Percentiles rank a stretch among this genome's conserved stretches.
Evolutionary conservation across 2,888 invertebrate genomes (phyloP).

Genomic region (Automeris io): DNA sequence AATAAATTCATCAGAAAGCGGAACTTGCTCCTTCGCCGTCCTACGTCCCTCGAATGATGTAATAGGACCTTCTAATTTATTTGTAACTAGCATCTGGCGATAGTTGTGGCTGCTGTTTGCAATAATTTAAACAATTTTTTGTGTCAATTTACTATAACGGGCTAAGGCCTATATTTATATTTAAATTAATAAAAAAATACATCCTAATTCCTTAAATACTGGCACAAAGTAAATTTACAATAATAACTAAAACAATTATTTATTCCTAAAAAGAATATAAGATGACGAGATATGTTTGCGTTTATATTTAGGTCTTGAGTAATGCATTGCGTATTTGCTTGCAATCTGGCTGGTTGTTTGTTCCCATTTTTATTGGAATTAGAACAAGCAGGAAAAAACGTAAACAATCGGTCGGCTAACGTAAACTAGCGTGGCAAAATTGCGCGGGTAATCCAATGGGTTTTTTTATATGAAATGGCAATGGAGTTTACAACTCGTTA

Average conservation of each 20-base stretch:
- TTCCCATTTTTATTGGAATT: slow-evolving; percentile 18
- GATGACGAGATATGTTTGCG: slow-evolving; percentile 8
- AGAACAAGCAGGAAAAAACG: slow-evolving; percentile 34
- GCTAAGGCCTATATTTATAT: too few relatives aligned
- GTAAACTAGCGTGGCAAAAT: slow-evolving; percentile 40
- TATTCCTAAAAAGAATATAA: not conserved
- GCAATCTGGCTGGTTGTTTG: slow-evolving; percentile 10
- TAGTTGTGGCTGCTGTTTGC: too few relatives aligned
- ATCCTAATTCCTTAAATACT: too few relatives aligned
- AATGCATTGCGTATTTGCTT: not conserved
- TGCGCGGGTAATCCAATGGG: slow-evolving; percentile 49
- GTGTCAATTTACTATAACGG: too few relatives aligned
- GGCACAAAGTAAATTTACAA: too few relatives aligned
- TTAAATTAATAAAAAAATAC: too few relatives aligned
- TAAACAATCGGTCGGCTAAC: slow-evolving; percentile 43
- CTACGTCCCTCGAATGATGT: slow-evolving; percentile 27
- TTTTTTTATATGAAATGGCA: slow-evolving; percentile 40
- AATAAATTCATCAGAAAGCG: slow-evolving; percentile 23
- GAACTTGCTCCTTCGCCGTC: slow-evolving; percentile 21
- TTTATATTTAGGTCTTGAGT: slow-evolving; percentile 6
- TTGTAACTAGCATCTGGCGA: slow-evolving; percentile 3
- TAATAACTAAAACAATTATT: too few relatives aligned
- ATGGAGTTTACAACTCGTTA: slow-evolving; percentile 21
- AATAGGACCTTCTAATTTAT: slow-evolving; percentile 27
- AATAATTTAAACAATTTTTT: too few relatives aligned